Evolutionary conservation across 2,888 invertebrate species (phyloP).

Genomic region (Pheosia tremula): DNA sequence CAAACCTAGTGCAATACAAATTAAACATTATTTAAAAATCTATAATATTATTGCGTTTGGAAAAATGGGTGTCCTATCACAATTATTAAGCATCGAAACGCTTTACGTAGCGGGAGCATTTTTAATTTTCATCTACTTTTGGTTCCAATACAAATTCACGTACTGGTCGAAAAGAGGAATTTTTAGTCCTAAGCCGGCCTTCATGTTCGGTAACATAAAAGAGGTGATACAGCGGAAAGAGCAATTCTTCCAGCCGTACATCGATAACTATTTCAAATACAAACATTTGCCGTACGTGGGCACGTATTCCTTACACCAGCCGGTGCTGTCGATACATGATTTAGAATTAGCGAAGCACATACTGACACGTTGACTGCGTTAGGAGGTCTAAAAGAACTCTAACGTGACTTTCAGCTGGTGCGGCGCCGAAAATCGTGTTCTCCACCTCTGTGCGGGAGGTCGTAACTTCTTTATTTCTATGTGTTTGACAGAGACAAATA

Average conservation of each 20-base stretch:
- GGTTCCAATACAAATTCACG: constrained; percentile 74
- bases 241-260: constrained; percentile 86
- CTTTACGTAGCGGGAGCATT: constrained; percentile 43
- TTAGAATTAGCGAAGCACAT: constrained; percentile 85
- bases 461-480: too few relatives aligned
- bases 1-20: too few relatives aligned
- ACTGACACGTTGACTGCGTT: too few relatives aligned
- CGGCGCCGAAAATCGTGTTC: too few relatives aligned
- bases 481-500: too few relatives aligned
- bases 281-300: constrained; percentile 82
- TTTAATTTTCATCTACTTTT: constrained; percentile 50
- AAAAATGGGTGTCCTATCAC: constrained; percentile 33
- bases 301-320: constrained; percentile 85
- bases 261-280: constrained; percentile 82
- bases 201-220: constrained; percentile 86
- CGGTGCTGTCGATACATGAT: constrained; percentile 86
- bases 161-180: constrained; percentile 86
- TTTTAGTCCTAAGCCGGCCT: constrained; percentile 79
- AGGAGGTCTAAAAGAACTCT: too few relatives aligned
- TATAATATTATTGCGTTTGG: too few relatives aligned
- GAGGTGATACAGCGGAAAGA: constrained; percentile 80
- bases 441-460: too few relatives aligned
- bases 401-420: too few relatives aligned
- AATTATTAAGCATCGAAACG: constrained; percentile 42
- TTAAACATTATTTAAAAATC: too few relatives aligned